Evolutionary conservation across 64 coral and sea anemone genomes (phyloP).

Genomic region (Montipora sp.): DNA sequence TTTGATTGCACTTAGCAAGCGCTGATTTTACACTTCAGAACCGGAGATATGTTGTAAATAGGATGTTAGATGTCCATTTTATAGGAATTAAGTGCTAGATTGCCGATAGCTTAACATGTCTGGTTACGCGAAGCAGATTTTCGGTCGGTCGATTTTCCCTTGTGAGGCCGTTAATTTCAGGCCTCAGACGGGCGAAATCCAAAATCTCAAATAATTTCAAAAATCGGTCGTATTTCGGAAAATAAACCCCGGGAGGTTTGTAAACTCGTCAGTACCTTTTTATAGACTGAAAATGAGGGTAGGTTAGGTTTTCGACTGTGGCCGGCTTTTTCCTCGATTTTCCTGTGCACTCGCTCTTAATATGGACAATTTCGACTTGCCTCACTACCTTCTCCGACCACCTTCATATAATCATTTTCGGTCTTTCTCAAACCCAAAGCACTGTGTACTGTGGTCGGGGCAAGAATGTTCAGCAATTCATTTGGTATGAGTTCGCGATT

Average conservation of each 20-base stretch:
- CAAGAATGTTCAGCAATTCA: not conserved
- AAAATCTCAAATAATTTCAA: too few species aligned
- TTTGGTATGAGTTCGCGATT: not conserved
- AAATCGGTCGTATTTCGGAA: too few species aligned
- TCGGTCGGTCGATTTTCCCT: not conserved
- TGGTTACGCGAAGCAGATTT: not conserved
- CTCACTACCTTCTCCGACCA: not conserved
- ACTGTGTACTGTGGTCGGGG: not conserved
- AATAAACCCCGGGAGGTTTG: too few species aligned
- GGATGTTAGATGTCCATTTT: not conserved
- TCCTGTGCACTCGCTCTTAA: constrained; percentile 53
- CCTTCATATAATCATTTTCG: not conserved
- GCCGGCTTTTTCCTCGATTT: constrained; percentile 40
- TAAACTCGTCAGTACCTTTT: too few species aligned
- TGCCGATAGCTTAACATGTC: not conserved
- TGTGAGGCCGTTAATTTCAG: not conserved
- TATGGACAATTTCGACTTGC: not conserved
- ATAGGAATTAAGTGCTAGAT: not conserved
- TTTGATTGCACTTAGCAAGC: not conserved
- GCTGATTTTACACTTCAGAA: not conserved
- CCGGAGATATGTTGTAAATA: not conserved
- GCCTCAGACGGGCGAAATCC: too few species aligned
- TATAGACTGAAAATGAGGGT: constrained; percentile 41
- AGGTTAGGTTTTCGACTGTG: constrained; percentile 54
- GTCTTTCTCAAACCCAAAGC: not conserved